Conservation (phyloP, 1,140 invertebrate genomes). For the Thaumetopoea pityocampa region DNA sequence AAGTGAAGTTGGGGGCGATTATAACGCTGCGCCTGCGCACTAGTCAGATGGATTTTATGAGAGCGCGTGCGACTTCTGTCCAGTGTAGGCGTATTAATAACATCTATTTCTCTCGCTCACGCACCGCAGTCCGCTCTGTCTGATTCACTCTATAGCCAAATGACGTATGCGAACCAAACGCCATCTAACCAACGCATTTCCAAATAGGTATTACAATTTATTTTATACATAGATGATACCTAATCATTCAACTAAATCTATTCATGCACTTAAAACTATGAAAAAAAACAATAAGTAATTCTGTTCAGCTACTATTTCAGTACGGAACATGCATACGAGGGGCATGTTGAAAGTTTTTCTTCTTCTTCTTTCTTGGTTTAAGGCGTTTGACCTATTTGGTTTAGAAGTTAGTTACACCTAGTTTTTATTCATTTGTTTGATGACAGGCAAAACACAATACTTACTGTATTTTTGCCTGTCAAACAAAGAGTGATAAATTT, state of each 20-base stretch:
- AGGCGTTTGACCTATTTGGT: too few species aligned
- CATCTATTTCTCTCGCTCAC: constrained; percentile 45
- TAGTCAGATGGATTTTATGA: constrained; percentile 69
- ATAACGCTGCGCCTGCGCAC: constrained; percentile 69
- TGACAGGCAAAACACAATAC: too few species aligned
- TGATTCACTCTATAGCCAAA: constrained; percentile 33
- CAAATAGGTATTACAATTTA: constrained; percentile 37
- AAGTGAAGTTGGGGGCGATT: constrained; percentile 74
- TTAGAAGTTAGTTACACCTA: too few species aligned
- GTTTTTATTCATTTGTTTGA: too few species aligned
- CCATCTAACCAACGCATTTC: constrained; percentile 60
- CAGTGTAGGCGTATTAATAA: constrained; percentile 69
- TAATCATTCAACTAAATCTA: constrained; percentile 6
- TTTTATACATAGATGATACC: constrained; percentile 10
- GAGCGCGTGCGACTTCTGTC: constrained; percentile 66
- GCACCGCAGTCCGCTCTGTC: constrained; percentile 19
- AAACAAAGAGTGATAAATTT: too few species aligned
- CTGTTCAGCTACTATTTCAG: too few species aligned
- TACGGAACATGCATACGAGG: too few species aligned
- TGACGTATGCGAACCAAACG: constrained; percentile 33
- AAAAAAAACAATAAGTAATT: too few species aligned
- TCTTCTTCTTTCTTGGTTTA: too few species aligned
- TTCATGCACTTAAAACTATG: too few species aligned
- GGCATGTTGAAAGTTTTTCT: too few species aligned
- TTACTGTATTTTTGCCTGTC: too few species aligned